Conservation (phyloP, 2,888 invertebrate genomes). For the Xylota segnis region DNA sequence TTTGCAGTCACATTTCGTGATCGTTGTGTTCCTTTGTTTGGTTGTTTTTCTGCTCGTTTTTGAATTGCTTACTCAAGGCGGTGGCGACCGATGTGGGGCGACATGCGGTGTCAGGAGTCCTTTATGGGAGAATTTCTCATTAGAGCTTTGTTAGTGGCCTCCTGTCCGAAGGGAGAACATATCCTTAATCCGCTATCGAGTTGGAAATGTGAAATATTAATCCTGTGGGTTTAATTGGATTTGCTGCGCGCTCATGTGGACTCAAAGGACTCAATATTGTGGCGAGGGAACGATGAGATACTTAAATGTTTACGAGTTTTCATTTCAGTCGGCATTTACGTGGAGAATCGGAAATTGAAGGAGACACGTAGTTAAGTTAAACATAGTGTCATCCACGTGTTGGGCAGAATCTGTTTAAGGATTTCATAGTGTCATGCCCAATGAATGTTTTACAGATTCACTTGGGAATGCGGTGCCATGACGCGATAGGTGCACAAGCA, state of each 20-base stretch:
- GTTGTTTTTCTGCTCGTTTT: conserved; percentile 6
- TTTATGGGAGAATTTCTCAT: conserved; percentile 58
- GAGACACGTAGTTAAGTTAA: too few species aligned
- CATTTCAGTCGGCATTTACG: not conserved
- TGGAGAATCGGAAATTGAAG: too few species aligned
- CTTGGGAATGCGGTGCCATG: too few species aligned
- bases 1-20: conserved; percentile 41
- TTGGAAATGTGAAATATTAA: conserved; percentile 24
- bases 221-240: conserved; percentile 30
- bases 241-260: conserved; percentile 14
- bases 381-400: too few species aligned
- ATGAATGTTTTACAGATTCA: too few species aligned
- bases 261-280: not conserved
- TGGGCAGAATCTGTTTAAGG: too few species aligned
- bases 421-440: too few species aligned
- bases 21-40: not conserved
- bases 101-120: conserved; percentile 49
- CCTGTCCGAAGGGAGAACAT: not conserved
- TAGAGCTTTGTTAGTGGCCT: conserved; percentile 6
- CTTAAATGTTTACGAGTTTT: not conserved
- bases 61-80: conserved; percentile 14
- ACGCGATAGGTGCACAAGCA: too few species aligned
- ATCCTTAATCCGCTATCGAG: conserved; percentile 32
- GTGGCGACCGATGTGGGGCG: not conserved
- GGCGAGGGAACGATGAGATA: not conserved